phyloP scores from a whole-genome alignment of 92 coral and sea anemone genomes.

The Parazoanthus darwini region DNA sequence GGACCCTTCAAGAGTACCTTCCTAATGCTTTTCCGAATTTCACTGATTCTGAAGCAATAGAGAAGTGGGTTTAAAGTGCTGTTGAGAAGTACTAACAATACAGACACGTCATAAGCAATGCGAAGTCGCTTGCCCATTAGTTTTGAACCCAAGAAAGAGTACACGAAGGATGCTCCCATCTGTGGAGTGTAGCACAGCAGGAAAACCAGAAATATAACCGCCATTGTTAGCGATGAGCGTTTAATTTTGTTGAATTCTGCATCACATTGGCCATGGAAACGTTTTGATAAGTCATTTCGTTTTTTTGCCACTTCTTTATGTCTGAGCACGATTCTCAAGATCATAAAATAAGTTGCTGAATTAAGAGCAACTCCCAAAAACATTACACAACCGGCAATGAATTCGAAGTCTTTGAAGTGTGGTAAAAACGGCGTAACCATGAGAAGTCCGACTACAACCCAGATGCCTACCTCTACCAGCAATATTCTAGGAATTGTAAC shows the following conservation, averaged over 20 bases:
- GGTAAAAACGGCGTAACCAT: slow-evolving; percentile 28
- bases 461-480: neutral
- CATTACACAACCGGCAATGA: neutral
- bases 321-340: slow-evolving; percentile 11
- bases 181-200: slow-evolving; percentile 19
- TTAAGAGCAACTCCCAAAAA: neutral
- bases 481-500: slow-evolving; percentile 17
- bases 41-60: slow-evolving; percentile 23
- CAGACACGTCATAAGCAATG: slow-evolving; percentile 9
- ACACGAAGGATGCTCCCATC: slow-evolving; percentile 11
- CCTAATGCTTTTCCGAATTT: neutral
- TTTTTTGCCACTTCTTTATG: neutral
- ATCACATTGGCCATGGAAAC: slow-evolving; percentile 18
- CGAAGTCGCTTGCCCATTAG: slow-evolving; percentile 23
- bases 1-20: neutral
- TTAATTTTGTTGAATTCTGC: slow-evolving; percentile 10
- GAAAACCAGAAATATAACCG: slow-evolving; percentile 18
- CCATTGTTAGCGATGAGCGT: slow-evolving; percentile 24
- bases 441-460: neutral
- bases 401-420: slow-evolving; percentile 20
- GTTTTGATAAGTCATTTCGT: neutral
- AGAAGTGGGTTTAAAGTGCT: slow-evolving; percentile 27
- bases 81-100: slow-evolving; percentile 16
- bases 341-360: neutral
- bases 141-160: neutral